Evolutionary conservation across 1,140 invertebrate genomes (phyloP), one percentile per base, ranked within the genome.

Genomic region (Centruroides vittatus): DNA sequence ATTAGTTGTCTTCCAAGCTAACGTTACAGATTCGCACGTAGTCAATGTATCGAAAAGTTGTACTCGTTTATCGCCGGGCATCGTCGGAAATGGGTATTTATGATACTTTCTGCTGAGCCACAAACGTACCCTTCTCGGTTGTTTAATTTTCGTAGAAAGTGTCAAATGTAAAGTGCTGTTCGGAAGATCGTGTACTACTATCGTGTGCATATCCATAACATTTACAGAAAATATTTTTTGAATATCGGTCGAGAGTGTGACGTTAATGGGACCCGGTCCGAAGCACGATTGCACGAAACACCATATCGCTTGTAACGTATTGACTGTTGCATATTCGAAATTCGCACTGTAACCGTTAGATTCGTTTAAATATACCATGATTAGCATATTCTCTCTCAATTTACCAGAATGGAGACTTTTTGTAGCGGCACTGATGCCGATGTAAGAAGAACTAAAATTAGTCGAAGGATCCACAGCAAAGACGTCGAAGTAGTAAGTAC

Each of bases 401-500:
- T 47, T 62, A 54, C 11, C 13, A 10, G 4, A 47, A 47, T 23
- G 5, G 0, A 7, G 7, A n/a, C 53, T 57, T 10, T 48, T 61
- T 7, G 63, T 69, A 41, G 62, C 68, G 5, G 69, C 67, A 11
- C 57, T 62, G 1, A 67, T 64, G 12, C 70, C 70, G 9, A 62
- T 63, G 59, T 73, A 75, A 9, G 67, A 61, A 4, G 66, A 63
- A 35, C 67, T 67, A 23, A 58, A 61, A 50, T 72, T 70, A 11
- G 67, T 71, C 10, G 55, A 35, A 9, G 57, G 57, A 59, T 73
- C 70, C 3, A 72, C 51, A 4, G 69, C 69, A 66, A 71, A 74
- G 7, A 74, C 73, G 61, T 74, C 72, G 4, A 74, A 63, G 57
- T 61, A 71, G 57, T 75, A 75, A 8, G 62, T 69, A 13, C 62